A percentile compares a stretch with the other conserved stretches of the same genome.
Evolutionary conservation across 64 coral and sea anemone genomes (phyloP).

Genomic region (Montipora foliosa): DNA sequence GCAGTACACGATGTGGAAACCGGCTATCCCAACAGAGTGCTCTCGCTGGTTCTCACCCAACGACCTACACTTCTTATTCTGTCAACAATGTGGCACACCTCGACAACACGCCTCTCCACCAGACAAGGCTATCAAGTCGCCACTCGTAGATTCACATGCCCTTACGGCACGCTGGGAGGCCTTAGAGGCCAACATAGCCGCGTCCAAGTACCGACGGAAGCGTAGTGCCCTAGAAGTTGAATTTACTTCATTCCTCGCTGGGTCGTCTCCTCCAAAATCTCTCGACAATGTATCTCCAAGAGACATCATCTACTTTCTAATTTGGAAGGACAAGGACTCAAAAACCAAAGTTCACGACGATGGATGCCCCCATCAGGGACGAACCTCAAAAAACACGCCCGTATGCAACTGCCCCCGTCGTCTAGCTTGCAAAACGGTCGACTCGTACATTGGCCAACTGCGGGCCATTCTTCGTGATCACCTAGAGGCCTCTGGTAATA

Average conservation of each 20-base stretch:
- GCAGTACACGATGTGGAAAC: not conserved
- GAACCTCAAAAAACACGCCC: not conserved
- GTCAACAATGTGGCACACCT: not conserved
- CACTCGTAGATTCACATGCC: not conserved
- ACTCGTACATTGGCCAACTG: slow-evolving; percentile 21
- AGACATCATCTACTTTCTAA: not conserved
- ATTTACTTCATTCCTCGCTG: not conserved
- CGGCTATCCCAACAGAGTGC: slow-evolving; percentile 16
- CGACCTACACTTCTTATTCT: slow-evolving; percentile 1
- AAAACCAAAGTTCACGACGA: not conserved
- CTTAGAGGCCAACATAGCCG: not conserved
- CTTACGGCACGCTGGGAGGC: not conserved
- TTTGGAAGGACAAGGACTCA: not conserved
- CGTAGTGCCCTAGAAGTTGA: not conserved
- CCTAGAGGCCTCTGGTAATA: not conserved
- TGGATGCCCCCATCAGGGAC: not conserved
- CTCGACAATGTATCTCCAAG: not conserved
- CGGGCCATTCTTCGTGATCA: no score
- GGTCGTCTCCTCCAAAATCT: not conserved
- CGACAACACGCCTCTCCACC: not conserved
- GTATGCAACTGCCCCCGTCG: not conserved
- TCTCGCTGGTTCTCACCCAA: not conserved
- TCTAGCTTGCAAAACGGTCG: slow-evolving; percentile 2
- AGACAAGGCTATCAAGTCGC: not conserved
- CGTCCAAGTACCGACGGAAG: not conserved